Percentiles rank a stretch among this genome's conserved stretches.
Conservation (phyloP, 2,888 invertebrate genomes). For the Rhingia campestris region DNA sequence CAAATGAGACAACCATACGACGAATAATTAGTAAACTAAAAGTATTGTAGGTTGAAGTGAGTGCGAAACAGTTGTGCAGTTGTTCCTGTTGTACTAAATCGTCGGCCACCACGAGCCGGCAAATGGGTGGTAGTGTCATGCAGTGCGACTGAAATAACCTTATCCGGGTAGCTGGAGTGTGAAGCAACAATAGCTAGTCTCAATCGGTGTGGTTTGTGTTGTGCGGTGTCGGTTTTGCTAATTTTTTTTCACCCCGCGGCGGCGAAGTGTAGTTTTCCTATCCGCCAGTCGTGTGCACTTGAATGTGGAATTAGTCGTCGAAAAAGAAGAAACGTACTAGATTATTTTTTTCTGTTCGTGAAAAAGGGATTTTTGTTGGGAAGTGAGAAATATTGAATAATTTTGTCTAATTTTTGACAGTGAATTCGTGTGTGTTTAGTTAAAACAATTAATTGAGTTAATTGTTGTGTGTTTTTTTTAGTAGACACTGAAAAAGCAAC, state of each 20-base stretch:
- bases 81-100: conserved; percentile 63
- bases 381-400: conserved; percentile 7
- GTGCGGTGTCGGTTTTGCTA: conserved; percentile 8
- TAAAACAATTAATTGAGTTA: conserved; percentile 27
- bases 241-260: conserved; percentile 22
- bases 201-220: not conserved
- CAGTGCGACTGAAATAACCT: conserved; percentile 47
- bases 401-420: conserved; percentile 14
- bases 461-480: not conserved
- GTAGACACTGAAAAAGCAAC: not conserved
- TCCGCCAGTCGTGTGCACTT: conserved; percentile 13
- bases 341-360: conserved; percentile 25
- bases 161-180: not conserved
- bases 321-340: conserved; percentile 38
- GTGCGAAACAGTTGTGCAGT: conserved; percentile 37
- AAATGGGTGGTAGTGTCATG: conserved; percentile 67
- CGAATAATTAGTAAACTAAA: conserved; percentile 20
- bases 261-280: conserved; percentile 36
- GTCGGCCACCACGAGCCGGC: conserved; percentile 59
- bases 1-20: conserved; percentile 28
- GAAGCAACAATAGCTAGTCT: conserved; percentile 2
- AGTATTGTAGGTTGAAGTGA: conserved; percentile 26
- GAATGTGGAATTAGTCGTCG: not conserved
- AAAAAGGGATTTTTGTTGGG: conserved; percentile 34
- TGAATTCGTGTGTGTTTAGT: not conserved